Base-by-base conservation (phyloP, 2,888 invertebrate species). In the Choreutis nemorana region DNA sequence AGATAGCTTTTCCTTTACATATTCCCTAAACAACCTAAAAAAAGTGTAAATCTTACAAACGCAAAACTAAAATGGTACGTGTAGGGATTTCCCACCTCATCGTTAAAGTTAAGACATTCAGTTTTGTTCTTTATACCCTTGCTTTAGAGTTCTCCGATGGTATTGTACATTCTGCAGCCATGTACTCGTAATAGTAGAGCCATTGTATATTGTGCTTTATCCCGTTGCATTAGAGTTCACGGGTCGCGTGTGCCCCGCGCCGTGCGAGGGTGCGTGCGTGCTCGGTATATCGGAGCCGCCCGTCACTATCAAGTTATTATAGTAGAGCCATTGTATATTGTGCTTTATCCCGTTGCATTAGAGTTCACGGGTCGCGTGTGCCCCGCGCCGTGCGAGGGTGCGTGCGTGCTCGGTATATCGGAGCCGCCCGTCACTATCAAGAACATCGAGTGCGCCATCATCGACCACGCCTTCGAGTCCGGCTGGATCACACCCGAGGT, bases 231-330 rank as follows among this genome's bases (percentile, higher is more conserved):
- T n/a, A n/a, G n/a, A n/a, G n/a, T n/a, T n/a, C n/a, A n/a, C n/a
- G n/a, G n/a, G n/a, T n/a, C n/a, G n/a, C n/a, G n/a, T n/a, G n/a
- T 94, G 94, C 43, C 94, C 97, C 2, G 99, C 99, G 6, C 98
- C 99, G 5, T 99, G 99, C 67, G 99, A 99, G 75, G 98, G 95
- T 27, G 95, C 98, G 2, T 99, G 99, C 66, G 97, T 97, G 33
- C 73, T 98, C 39, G 97, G 87, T 32, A 99, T 99, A 58, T 95
- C 94, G 11, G n/a, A n/a, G n/a, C n/a, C n/a, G n/a, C n/a, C n/a
- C n/a, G n/a, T n/a, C n/a, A n/a, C n/a, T n/a, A n/a, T n/a, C n/a
- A 18, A 18, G 8, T 18, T 7, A 18, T 7, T 7, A 18, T 18
- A 18, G 8, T 18, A 18, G 18, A 25, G 27, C 42, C 2, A 18